Evolutionary conservation across 2,888 invertebrate genomes (phyloP).

Genomic region (Tenthredo distinguenda): DNA sequence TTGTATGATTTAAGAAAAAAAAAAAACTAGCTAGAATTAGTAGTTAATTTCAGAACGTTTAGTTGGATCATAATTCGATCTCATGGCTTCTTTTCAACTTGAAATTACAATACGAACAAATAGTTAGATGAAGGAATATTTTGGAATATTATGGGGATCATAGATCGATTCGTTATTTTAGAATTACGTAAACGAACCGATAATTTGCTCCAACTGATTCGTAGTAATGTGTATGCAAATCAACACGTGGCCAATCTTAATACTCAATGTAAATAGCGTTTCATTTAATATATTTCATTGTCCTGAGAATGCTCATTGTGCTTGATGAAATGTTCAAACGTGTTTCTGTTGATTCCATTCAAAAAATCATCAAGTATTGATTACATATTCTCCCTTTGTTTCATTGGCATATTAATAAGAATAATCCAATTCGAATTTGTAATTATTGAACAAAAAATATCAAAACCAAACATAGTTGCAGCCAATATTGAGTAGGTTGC

Average conservation of each 20-base stretch:
- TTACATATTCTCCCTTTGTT: background rate
- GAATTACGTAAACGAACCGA: background rate
- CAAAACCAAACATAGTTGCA: background rate
- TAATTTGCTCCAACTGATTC: background rate
- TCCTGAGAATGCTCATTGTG: background rate
- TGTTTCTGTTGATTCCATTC: background rate
- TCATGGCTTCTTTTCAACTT: background rate
- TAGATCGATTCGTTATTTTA: background rate
- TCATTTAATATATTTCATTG: background rate
- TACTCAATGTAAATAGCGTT: conserved; percentile 17
- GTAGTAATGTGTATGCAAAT: background rate
- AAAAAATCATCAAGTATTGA: background rate
- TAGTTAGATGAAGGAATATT: background rate
- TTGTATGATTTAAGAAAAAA: background rate
- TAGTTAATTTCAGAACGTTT: background rate
- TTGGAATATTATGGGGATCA: background rate
- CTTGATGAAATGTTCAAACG: background rate
- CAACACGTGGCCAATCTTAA: background rate
- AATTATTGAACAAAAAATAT: background rate
- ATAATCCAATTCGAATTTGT: background rate
- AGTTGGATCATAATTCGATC: background rate
- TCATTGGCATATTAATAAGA: background rate
- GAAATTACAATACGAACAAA: background rate
- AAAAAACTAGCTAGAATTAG: background rate
- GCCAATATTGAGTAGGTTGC: background rate